These are phyloP conservation scores for Planococcus citri DNA, from an alignment of 1,140 invertebrate species.

Conservation along the genomic window DNA sequence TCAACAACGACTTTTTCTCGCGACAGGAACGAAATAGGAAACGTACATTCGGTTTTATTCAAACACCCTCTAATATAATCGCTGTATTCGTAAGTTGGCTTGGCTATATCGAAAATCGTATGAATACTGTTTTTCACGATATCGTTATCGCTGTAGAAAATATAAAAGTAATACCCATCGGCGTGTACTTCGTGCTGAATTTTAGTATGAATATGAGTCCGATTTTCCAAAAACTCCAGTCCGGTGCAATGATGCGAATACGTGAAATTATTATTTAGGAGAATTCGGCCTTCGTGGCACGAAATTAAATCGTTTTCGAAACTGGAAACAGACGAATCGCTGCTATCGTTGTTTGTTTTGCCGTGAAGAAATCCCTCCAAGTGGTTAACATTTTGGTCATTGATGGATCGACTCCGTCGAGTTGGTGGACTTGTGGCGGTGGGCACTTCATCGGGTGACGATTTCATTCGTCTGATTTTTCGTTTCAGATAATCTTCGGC, in stretches of 20 bases:
- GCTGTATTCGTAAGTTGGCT: constrained; percentile 62
- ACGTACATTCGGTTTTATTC: constrained; percentile 60
- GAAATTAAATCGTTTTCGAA: constrained; percentile 59
- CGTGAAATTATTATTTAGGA: constrained; percentile 52
- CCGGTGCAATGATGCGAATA: constrained; percentile 49
- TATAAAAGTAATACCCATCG: constrained; percentile 74
- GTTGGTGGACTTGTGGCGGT: not conserved
- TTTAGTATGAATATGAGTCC: constrained; percentile 43
- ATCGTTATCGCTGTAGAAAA: constrained; percentile 76
- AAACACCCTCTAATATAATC: constrained; percentile 57
- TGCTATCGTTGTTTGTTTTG: constrained; percentile 34
- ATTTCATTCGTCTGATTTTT: not conserved
- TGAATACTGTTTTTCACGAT: constrained; percentile 61
- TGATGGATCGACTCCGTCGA: not conserved
- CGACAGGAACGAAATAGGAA: constrained; percentile 52
- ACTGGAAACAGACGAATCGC: constrained; percentile 54
- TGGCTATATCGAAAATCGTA: constrained; percentile 69
- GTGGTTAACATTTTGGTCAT: not conserved
- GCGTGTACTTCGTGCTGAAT: constrained; percentile 46
- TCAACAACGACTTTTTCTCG: constrained; percentile 62
- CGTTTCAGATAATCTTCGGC: not conserved
- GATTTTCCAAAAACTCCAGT: constrained; percentile 50
- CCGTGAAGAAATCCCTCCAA: not conserved
- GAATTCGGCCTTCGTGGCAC: constrained; percentile 58
- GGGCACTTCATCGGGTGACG: not conserved